Percentiles rank a stretch among this genome's conserved stretches.
Evolutionary conservation across 2,797 vertebrate species (phyloP).

Genomic region (Lithobates sylvaticus): DNA sequence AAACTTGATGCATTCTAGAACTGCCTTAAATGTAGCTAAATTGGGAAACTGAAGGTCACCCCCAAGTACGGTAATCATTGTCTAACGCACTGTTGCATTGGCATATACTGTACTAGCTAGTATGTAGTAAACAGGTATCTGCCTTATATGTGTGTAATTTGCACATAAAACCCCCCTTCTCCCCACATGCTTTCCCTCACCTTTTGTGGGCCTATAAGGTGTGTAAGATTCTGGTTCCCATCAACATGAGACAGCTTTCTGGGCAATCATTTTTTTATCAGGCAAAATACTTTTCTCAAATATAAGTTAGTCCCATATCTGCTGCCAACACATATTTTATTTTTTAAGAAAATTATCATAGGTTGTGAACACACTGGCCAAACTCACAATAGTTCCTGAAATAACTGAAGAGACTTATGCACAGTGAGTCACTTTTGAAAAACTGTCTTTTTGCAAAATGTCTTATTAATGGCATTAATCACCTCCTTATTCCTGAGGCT

Average conservation of each 20-base stretch:
- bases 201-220: background rate
- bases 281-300: background rate
- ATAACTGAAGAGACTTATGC: background rate
- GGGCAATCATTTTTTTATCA: background rate
- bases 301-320: background rate
- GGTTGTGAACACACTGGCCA: no score
- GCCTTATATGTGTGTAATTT: no score
- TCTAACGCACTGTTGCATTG: no score
- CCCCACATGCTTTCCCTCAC: no score
- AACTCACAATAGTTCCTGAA: background rate
- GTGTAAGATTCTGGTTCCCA: background rate
- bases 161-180: no score
- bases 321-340: background rate
- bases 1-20: no score
- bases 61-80: no score
- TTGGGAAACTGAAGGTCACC: no score
- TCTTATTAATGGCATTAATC: constrained; percentile 41
- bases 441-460: constrained; percentile 27
- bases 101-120: no score
- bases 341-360: background rate
- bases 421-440: background rate
- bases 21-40: no score
- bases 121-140: no score
- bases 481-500: constrained; percentile 60
- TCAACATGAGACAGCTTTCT: no score